phyloP scores from a whole-genome alignment of 1,140 invertebrate species.

The Scaptomyza montana region DNA sequence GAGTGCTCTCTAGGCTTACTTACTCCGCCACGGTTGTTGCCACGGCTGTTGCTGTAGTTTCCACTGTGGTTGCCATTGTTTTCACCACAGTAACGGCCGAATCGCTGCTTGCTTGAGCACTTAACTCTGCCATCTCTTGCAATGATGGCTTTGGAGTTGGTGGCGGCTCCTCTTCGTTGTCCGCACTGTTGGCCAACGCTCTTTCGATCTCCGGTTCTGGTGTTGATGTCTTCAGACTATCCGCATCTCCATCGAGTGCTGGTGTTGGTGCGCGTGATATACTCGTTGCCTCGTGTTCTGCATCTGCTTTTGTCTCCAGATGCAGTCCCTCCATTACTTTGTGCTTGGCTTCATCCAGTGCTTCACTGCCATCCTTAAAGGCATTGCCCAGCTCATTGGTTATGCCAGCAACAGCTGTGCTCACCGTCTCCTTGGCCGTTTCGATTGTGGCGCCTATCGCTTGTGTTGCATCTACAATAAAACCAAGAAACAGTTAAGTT shows the following conservation, averaged over 20 bases:
- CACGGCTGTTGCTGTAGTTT: background rate
- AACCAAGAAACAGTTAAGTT: conserved; percentile 20
- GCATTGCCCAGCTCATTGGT: conserved; percentile 74
- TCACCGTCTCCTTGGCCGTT: conserved; percentile 73
- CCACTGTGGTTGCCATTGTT: background rate
- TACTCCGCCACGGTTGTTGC: conserved; percentile 10
- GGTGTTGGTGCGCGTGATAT: conserved; percentile 57
- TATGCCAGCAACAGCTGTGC: conserved; percentile 71
- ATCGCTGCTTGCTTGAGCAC: conserved; percentile 34
- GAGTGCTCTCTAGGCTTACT: conserved; percentile 26
- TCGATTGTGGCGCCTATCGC: conserved; percentile 60
- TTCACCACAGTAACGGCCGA: conserved; percentile 2
- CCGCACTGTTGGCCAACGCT: conserved; percentile 59
- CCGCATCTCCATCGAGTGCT: conserved; percentile 50
- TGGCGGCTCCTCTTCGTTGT: conserved; percentile 66
- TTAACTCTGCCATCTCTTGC: conserved; percentile 67
- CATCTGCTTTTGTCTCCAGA: conserved; percentile 34
- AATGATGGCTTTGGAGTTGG: conserved; percentile 78
- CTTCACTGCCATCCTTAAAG: conserved; percentile 69
- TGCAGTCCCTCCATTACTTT: conserved; percentile 72
- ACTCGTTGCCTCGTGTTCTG: conserved; percentile 19
- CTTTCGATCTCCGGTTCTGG: conserved; percentile 82
- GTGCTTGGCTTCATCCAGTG: conserved; percentile 70
- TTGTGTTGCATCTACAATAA: conserved; percentile 56
- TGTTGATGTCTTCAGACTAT: conserved; percentile 79